These are phyloP conservation scores for Penaeus monodon DNA, from an alignment of 2,888 invertebrate genomes.

Conservation along the genomic window DNA sequence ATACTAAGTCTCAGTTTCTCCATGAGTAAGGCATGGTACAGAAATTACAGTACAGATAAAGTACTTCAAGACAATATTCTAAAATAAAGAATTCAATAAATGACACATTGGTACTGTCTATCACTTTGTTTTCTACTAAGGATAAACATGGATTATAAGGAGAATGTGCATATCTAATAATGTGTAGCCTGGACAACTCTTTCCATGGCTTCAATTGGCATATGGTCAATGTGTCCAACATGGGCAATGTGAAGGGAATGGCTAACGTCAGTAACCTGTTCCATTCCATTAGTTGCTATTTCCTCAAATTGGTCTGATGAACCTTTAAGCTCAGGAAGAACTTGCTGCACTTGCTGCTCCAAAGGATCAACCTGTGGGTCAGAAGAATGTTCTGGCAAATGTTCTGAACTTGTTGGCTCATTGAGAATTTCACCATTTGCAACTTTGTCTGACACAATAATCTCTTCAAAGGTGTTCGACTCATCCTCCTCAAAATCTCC, in stretches of 20 bases:
- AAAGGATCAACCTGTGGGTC: constrained; percentile 22
- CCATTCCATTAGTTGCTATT: constrained; percentile 35
- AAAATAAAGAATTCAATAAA: no score
- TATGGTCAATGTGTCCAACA: constrained; percentile 55
- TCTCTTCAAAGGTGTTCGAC: neutral
- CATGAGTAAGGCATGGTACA: no score
- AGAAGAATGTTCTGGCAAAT: constrained; percentile 20
- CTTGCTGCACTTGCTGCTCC: constrained; percentile 25
- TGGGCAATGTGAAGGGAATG: constrained; percentile 44
- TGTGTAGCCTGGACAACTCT: constrained; percentile 50
- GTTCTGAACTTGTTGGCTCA: constrained; percentile 28
- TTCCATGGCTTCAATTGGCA: constrained; percentile 56
- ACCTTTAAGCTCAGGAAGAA: constrained; percentile 42
- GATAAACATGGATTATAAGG: neutral
- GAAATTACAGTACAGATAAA: no score
- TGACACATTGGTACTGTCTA: no score
- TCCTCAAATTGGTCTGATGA: constrained; percentile 39
- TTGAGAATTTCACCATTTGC: constrained; percentile 29
- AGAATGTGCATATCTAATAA: constrained; percentile 16
- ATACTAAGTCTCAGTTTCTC: no score
- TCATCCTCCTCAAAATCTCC: constrained; percentile 17
- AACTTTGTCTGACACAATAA: constrained; percentile 24
- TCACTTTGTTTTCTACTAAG: no score
- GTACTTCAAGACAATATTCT: no score
- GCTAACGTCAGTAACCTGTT: constrained; percentile 24